Base-by-base conservation (phyloP, 2,797 vertebrate genomes). In the Pristis pectinata region DNA sequence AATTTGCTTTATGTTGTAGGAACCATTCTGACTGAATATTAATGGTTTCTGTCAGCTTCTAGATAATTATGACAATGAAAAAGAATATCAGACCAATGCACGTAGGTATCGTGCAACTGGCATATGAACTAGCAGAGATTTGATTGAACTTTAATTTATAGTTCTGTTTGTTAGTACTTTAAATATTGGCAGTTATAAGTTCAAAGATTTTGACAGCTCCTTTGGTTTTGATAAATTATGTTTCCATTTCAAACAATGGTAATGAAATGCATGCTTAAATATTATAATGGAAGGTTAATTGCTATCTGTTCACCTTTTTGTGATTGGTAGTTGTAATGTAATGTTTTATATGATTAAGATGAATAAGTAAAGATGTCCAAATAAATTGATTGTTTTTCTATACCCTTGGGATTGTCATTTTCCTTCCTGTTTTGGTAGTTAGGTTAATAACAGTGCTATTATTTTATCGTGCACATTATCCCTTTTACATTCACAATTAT, bases 211-310 rank as follows among this genome's bases (percentile, higher is more conserved):
- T 74, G 61, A 93, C 34, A 6, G 27, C 41, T 93, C 41, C 67
- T 49, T 93, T 74, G 41, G 67, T 72, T 72, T 93, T 93, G 41
- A 72, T 93, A 72, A 93, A 72, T 72, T 53, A 44, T 93, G 10
- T 49, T 93, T 72, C 41, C 49, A 17, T 93, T 67, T 70, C 67
- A 24, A 72, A 27, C 41, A 93, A 74, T 72, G 3, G 44, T 49
- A 93, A 74, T 74, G 24, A 72, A 72, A 93, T 93, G 37, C 91
- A 72, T 93, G 64, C 41, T 27, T 93, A 93, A 27, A 72, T 49
- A 30, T 72, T 44, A 70, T 74, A 93, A 74, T 30, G 17, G n/a
- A 74, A 74, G 41, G 22, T 74, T 93, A 74, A 93, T 93, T 74
- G 61, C 67, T 49, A 17, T 37, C 27, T 93, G 67, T 34, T 53